A percentile compares a stretch with the other conserved stretches of the same genome.
Conservation (phyloP, 2,797 vertebrate genomes). For the Neosilurus hyrtlii region DNA sequence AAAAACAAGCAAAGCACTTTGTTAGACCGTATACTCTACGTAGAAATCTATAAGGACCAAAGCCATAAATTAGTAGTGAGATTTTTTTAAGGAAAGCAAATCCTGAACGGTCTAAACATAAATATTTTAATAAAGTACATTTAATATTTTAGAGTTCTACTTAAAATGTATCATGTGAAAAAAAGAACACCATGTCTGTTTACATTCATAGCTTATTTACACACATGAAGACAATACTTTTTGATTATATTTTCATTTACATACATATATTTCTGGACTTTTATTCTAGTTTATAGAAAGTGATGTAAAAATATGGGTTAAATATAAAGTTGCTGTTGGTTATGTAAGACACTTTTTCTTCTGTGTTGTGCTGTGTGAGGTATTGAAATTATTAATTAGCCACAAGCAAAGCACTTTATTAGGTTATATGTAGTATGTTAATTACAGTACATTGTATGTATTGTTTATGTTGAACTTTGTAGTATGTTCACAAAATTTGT, state of each 20-base stretch:
- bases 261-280: too few relatives aligned
- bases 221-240: background rate
- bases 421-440: too few relatives aligned
- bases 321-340: too few relatives aligned
- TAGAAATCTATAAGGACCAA: background rate
- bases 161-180: slow-evolving; percentile 11
- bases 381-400: too few relatives aligned
- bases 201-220: too few relatives aligned
- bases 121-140: background rate
- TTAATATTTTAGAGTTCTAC: background rate
- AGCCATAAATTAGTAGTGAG: background rate
- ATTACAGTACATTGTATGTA: too few relatives aligned
- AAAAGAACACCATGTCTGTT: background rate
- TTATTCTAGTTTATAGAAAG: too few relatives aligned
- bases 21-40: background rate
- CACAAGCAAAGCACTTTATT: too few relatives aligned
- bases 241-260: background rate
- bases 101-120: background rate
- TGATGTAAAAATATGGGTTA: too few relatives aligned
- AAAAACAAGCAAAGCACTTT: slow-evolving; percentile 13
- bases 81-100: background rate
- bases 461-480: background rate
- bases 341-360: too few relatives aligned
- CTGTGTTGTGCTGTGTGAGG: too few relatives aligned
- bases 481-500: background rate